phyloP scores from a whole-genome alignment of 2,113 vertebrate genomes.

The Castor canadensis region DNA sequence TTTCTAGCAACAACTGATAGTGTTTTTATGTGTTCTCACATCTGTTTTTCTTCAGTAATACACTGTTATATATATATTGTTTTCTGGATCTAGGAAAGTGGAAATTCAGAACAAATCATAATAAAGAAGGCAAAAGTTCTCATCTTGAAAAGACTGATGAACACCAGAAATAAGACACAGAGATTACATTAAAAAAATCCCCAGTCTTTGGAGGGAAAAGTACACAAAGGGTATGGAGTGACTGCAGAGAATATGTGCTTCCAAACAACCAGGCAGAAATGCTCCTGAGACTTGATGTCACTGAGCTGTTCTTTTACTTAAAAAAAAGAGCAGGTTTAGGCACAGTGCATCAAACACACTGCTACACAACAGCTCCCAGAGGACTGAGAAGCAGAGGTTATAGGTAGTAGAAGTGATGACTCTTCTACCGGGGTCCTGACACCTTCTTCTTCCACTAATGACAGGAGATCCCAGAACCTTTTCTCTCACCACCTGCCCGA shows the following conservation, averaged over 20 bases:
- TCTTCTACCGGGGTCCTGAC: not conserved
- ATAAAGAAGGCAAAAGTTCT: not conserved
- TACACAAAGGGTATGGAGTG: not conserved
- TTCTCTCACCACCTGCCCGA: too few relatives aligned
- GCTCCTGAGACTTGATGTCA: not conserved
- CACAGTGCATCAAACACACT: not conserved
- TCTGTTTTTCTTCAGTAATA: too few relatives aligned
- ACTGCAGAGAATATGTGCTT: not conserved
- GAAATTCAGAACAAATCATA: not conserved
- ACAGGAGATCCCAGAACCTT: not conserved
- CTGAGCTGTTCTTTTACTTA: not conserved
- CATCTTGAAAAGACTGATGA: not conserved
- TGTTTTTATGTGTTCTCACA: too few relatives aligned
- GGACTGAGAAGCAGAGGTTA: not conserved
- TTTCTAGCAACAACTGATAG: too few relatives aligned
- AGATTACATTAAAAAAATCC: not conserved
- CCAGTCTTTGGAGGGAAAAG: too few relatives aligned
- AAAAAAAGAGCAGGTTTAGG: not conserved
- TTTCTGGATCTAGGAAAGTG: too few relatives aligned
- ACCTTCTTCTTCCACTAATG: not conserved
- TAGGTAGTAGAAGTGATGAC: not conserved
- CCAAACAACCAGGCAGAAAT: not conserved
- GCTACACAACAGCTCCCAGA: not conserved
- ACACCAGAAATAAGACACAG: not conserved
- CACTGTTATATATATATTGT: too few relatives aligned